Evolutionary conservation across 1,140 invertebrate species (phyloP), one percentile per base, ranked within the genome.

Genomic region (Lepidurus apus): DNA sequence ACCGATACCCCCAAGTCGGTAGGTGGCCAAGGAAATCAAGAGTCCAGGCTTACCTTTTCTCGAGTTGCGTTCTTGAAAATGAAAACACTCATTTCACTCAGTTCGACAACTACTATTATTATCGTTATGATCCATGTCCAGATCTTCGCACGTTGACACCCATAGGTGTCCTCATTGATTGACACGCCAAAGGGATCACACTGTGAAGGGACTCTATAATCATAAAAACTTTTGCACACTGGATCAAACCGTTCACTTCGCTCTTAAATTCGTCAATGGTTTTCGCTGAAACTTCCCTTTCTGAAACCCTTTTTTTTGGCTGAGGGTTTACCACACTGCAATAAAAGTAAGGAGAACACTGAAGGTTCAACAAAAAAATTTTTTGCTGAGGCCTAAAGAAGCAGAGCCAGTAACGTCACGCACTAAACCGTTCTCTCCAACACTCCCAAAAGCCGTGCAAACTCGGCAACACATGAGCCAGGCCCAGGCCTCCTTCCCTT

Each of bases 361-460:
- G 53, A 65, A 65, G 53, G 53, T 65, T 47, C 17, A 13, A 13
- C 53, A 13, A 65, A 65, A 65, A 65, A 65, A 21, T n/a, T 13
- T 65, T 65, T 65, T 21, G 53, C 53, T 65, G 53, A 65, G 53
- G 53, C 53, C 53, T 65, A 65, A 65, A 65, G 53, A 65, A 65
- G 53, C 53, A 21, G 17, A 65, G 53, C 53, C 53, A 65, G 53
- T 65, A 65, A 65, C 53, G 53, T 65, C 53, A 65, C 53, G 53
- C 53, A 65, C 53, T 65, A 65, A 65, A 65, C 53, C 53, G 53
- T 65, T 65, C 53, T 65, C 53, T 65, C 53, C 21, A 65, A 65
- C 53, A 65, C 53, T 65, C 53, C 53, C 53, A 65, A 65, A 65
- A 65, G 53, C 53, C 53, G 53, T 65, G 53, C 53, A 65, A 65